Conservation (phyloP, 2,888 invertebrate species). For the Brassicogethes aeneus region DNA sequence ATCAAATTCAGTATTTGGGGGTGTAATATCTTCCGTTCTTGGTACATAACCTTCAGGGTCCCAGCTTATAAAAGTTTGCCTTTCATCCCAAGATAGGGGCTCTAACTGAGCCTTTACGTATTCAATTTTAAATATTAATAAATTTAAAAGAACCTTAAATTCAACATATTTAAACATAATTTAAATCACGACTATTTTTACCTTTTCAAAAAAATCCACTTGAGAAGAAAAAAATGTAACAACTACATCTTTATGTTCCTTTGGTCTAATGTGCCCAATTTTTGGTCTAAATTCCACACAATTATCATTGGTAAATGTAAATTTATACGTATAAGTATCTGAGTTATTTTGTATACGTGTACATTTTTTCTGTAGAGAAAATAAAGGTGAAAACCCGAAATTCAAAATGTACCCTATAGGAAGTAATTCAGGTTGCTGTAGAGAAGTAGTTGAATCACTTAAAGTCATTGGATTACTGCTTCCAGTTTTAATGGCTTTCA, state of each 20-base stretch:
- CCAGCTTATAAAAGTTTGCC: conserved; percentile 37
- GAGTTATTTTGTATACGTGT: conserved; percentile 42
- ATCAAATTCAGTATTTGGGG: too few species aligned
- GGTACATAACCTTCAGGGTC: conserved; percentile 6
- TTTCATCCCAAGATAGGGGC: conserved; percentile 39
- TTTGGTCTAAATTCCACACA: conserved; percentile 43
- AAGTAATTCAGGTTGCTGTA: too few species aligned
- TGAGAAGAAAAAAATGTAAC: conserved; percentile 47
- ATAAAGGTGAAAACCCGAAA: conserved; percentile 36
- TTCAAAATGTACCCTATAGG: conserved; percentile 31
- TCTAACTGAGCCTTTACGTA: conserved; percentile 21
- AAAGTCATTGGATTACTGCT: neutral
- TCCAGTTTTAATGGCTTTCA: conserved; percentile 8
- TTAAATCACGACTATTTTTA: too few species aligned
- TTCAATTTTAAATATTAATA: conserved; percentile 21
- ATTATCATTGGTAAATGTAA: conserved; percentile 33
- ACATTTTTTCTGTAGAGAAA: conserved; percentile 32
- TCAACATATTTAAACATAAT: neutral
- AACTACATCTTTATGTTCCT: conserved; percentile 42
- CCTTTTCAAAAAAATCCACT: too few species aligned
- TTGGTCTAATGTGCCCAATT: conserved; percentile 40
- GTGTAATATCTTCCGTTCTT: too few species aligned
- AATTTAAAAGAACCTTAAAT: neutral
- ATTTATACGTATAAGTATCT: conserved; percentile 30
- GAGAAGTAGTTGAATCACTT: too few species aligned